These are phyloP conservation scores for Drosophila erecta DNA, from an alignment of 1,140 invertebrate genomes.

Conservation along the genomic window DNA sequence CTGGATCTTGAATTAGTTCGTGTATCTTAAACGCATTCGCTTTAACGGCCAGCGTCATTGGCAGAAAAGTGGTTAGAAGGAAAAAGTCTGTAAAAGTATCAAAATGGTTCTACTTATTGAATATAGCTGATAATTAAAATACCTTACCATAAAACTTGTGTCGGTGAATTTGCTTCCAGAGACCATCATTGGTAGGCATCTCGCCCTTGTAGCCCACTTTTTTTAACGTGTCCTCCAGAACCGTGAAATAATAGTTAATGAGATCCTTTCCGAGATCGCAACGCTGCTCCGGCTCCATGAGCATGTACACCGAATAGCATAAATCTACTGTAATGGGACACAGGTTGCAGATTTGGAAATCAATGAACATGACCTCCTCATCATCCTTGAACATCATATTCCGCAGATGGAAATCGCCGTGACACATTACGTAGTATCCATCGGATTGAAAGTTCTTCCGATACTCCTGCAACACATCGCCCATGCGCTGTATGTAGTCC, in stretches of 20 bases:
- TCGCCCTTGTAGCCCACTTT: slow-evolving; percentile 48
- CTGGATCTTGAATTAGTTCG: slow-evolving; percentile 27
- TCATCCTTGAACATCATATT: slow-evolving; percentile 67
- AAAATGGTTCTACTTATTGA: background rate
- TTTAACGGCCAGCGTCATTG: slow-evolving; percentile 25
- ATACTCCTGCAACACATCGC: slow-evolving; percentile 27
- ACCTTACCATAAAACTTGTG: slow-evolving; percentile 52
- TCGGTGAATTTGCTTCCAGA: slow-evolving; percentile 37
- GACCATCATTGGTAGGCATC: slow-evolving; percentile 39
- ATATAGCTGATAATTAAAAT: background rate
- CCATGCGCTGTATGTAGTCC: background rate
- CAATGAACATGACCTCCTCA: slow-evolving; percentile 63
- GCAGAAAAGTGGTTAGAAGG: slow-evolving; percentile 44
- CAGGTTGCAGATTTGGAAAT: slow-evolving; percentile 67
- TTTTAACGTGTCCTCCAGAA: slow-evolving; percentile 47
- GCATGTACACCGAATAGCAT: slow-evolving; percentile 56
- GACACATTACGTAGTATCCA: slow-evolving; percentile 56
- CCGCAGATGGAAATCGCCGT: slow-evolving; percentile 67
- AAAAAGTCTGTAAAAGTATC: slow-evolving; percentile 37
- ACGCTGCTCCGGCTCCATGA: slow-evolving; percentile 48
- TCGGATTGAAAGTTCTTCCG: slow-evolving; percentile 16
- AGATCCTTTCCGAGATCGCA: slow-evolving; percentile 34
- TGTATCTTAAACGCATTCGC: slow-evolving; percentile 22
- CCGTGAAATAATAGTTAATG: slow-evolving; percentile 52
- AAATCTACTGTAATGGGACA: slow-evolving; percentile 51